Base-by-base conservation (phyloP, 2,888 invertebrate genomes). In the Linyphia triangularis region DNA sequence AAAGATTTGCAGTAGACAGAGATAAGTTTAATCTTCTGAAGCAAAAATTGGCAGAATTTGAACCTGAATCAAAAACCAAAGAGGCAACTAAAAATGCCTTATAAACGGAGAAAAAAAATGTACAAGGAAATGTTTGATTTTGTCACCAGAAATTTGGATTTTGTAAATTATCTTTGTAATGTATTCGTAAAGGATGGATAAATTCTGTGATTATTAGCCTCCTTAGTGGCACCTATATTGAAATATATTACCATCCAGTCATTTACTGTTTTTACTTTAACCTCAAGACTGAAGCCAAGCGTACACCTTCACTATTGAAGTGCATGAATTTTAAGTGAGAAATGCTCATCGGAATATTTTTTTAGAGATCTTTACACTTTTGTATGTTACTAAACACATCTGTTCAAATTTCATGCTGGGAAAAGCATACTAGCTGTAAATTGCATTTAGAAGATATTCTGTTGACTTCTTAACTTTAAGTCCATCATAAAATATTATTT, bases 1-100 rank as follows among this genome's bases (percentile, higher is more conserved):
- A 88, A 57, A 69, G 88, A 40, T 88, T 88, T 77, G 69, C 43
- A 69, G 63, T 77, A 40, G 63, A 69, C 37, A 82, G 57, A 4
- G 83, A 88, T 61, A 83, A 88, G 33, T 61, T 77, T 24, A 70
- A 83, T 43, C 19, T 77, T 26, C 77, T 88, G 37, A 83, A 78
- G 78, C 70, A 83, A 70, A 88, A 70, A 57, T 26, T 88, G 28
- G n/a, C 6, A 51, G n/a, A 70, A 16, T 61, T 88, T 61, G 70
- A 77, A 26, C 33, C 30, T 28, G 43, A 75, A 43, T 59, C 30
- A 22, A 63, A 73, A 30, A 33, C 57, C 51, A 57, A 59, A 69
- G 61, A 33, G 13, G 3, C 40, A 19, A 63, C n/a, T 13, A 65
- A 51, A 61, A 57, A 67, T 40, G 86, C 61, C 26, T 81, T 81